Evolutionary conservation across 2,888 invertebrate genomes (phyloP), one percentile per base, ranked within the genome.

Genomic region (Itoplectis maculator): DNA sequence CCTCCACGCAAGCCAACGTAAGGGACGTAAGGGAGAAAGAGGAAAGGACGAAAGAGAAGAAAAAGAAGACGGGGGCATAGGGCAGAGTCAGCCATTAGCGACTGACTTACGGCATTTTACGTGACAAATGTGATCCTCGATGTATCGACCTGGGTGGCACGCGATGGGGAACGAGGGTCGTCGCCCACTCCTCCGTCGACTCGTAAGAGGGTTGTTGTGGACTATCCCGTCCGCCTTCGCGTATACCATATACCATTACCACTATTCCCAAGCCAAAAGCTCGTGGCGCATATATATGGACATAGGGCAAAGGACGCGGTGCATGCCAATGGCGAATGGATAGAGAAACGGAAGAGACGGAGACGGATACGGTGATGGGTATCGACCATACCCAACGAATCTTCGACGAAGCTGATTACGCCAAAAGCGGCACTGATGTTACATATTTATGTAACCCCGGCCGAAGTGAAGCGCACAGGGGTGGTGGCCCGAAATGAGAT

Each of bases 51-150:
- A 51, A n/a, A 45, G 66, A 51, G n/a, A 42, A 49, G 23, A 51
- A 73, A 29, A 45, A 37, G 68, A 49, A 63, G n/a, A 49, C 74
- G 20, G 45, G 51, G 54, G 20, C 29, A 54, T 29, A 61, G 37
- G 35, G 51, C 73, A 63, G 63, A 54, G 65, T 70, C 75, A 37
- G 47, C 79, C 77, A 82, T 84, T 82, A 84, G 79, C 73, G 68
- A 74, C 63, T 84, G 84, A 82, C 79, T 82, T 82, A 80, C 63
- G 77, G 66, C 63, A 72, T 73, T 79, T 73, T 54, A 47, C 70
- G 77, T 79, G 84, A 84, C 82, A 82, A 84, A 84, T 84, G 84
- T 78, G 82, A 84, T 82, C 70, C 66, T 45, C 69, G 61, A 82
- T 84, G 61, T 82, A 84, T 84, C 74, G 82, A 82, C 65, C 70